Evolutionary conservation across 1,140 invertebrate species (phyloP).

Genomic region (Teleopsis dalmanni): DNA sequence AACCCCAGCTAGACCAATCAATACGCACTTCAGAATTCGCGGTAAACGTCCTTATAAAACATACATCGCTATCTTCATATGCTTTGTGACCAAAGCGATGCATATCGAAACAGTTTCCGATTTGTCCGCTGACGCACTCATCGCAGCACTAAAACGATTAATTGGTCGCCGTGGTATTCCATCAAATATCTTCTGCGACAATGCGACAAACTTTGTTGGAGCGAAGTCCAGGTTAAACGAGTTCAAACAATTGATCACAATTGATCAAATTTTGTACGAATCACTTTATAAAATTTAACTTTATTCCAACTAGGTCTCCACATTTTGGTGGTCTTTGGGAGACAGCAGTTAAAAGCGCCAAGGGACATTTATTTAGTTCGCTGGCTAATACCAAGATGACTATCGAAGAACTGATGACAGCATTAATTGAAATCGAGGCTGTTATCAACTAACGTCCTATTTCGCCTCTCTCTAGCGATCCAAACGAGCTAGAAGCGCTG

Average conservation of each 20-base stretch:
- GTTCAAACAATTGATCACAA: not conserved
- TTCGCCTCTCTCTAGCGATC: not conserved
- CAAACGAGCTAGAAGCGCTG: not conserved
- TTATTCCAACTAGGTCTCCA: constrained; percentile 12
- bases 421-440: not conserved
- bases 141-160: not conserved
- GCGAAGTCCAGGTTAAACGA: not conserved
- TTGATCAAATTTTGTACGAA: not conserved
- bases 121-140: constrained; percentile 2
- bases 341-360: constrained; percentile 6
- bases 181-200: constrained; percentile 1
- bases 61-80: constrained; percentile 17
- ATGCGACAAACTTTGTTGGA: constrained; percentile 5
- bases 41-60: constrained; percentile 6
- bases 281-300: not conserved
- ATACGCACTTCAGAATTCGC: constrained; percentile 3
- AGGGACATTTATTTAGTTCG: not conserved
- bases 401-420: not conserved
- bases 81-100: constrained; percentile 6
- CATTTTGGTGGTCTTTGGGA: constrained; percentile 30
- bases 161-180: not conserved
- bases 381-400: not conserved
- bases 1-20: not conserved
- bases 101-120: constrained; percentile 1
- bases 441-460: constrained; percentile 1